These are phyloP conservation scores for Amblyornis subalaris DNA, from an alignment of 2,113 vertebrate species.

Conservation along the genomic window DNA sequence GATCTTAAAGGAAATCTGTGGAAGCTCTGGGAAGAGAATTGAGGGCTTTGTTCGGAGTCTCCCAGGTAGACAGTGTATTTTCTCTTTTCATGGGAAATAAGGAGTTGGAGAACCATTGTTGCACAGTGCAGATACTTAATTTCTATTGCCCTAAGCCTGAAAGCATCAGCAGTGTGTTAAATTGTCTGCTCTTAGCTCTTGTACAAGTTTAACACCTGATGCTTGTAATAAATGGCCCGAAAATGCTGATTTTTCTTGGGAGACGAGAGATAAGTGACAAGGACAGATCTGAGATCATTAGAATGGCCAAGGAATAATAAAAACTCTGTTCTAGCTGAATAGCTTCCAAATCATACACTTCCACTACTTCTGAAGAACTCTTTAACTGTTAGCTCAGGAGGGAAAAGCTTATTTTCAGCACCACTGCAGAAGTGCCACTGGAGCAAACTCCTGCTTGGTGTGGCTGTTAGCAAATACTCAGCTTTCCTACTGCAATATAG, in stretches of 20 bases:
- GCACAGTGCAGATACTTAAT: background rate
- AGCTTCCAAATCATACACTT: background rate
- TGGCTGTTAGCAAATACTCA: background rate
- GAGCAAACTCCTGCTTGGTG: background rate
- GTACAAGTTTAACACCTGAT: background rate
- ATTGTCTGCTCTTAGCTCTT: background rate
- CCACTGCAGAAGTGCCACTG: background rate
- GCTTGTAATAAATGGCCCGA: slow-evolving; percentile 37
- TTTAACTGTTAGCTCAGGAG: background rate
- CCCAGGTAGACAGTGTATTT: background rate
- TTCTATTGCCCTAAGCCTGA: background rate
- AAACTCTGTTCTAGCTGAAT: background rate
- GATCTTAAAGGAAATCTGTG: background rate
- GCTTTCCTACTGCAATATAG: background rate
- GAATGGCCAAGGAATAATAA: slow-evolving; percentile 8
- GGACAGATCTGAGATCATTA: slow-evolving; percentile 11
- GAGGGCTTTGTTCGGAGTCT: background rate
- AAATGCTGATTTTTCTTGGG: slow-evolving; percentile 5
- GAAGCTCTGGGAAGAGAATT: background rate
- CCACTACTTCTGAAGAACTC: background rate
- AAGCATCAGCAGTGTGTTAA: background rate
- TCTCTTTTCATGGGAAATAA: background rate
- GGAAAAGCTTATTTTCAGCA: background rate
- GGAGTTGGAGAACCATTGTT: background rate
- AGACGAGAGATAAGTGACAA: slow-evolving; percentile 36